Conservation (phyloP, 2,113 vertebrate genomes). For the Trematocara zebra region DNA sequence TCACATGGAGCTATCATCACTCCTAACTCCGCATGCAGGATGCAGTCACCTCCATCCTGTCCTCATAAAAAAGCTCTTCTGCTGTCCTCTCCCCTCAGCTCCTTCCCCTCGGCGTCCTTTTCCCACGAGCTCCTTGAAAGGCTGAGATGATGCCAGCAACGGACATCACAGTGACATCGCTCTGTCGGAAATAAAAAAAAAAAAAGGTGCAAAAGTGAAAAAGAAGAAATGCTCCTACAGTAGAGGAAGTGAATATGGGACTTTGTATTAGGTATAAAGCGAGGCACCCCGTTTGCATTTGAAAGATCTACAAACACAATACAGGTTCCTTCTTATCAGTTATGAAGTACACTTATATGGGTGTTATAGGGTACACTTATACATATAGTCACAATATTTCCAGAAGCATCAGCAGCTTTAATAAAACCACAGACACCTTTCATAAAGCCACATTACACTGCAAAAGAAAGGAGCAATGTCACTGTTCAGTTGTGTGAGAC, state of each 20-base stretch:
- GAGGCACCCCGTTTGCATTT: neutral
- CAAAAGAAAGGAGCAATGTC: neutral
- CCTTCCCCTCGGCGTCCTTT: constrained; percentile 24
- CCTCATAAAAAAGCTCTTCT: neutral
- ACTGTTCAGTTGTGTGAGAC: neutral
- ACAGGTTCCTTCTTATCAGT: neutral
- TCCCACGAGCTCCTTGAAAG: constrained; percentile 32
- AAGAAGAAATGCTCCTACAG: constrained; percentile 17
- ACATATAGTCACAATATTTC: neutral
- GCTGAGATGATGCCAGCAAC: constrained; percentile 29
- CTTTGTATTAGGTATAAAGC: neutral
- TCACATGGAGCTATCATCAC: neutral
- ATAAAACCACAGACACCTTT: neutral
- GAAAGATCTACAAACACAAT: neutral
- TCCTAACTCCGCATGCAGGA: neutral
- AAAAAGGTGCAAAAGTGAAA: constrained; percentile 13
- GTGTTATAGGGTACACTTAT: neutral
- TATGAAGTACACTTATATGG: neutral
- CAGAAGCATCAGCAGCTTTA: neutral
- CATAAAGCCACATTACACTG: neutral
- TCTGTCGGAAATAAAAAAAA: neutral
- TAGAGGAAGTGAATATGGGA: constrained; percentile 20
- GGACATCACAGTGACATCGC: neutral
- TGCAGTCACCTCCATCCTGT: neutral
- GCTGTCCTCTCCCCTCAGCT: neutral